Evolutionary conservation across 2,888 invertebrate species (phyloP).

Genomic region (Dendrolimus houi): DNA sequence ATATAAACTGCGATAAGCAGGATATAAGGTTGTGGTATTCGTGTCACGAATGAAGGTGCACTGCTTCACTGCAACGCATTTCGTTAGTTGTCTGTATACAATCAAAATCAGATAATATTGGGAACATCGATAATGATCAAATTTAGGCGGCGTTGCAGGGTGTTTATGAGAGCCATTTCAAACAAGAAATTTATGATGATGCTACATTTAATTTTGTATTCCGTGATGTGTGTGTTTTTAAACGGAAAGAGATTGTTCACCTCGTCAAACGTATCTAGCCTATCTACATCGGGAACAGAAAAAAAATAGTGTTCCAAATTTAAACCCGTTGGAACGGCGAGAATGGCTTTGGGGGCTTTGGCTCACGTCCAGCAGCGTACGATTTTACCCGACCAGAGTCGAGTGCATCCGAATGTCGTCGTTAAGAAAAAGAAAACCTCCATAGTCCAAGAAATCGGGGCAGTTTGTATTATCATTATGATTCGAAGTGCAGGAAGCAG

Average conservation of each 20-base stretch:
- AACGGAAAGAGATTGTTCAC: conserved; percentile 66
- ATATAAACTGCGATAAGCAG: conserved; percentile 48
- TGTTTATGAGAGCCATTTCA: background rate
- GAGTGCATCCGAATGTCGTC: conserved; percentile 40
- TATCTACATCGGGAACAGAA: conserved; percentile 48
- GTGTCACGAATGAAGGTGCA: conserved; percentile 40
- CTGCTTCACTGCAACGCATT: conserved; percentile 6
- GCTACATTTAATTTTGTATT: background rate
- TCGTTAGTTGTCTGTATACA: background rate
- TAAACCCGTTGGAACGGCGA: conserved; percentile 62
- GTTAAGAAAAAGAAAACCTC: conserved; percentile 16
- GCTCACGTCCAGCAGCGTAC: conserved; percentile 60
- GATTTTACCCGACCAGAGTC: conserved; percentile 43
- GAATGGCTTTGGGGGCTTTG: conserved; percentile 42
- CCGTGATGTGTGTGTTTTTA: conserved; percentile 17
- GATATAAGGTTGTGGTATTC: conserved; percentile 47
- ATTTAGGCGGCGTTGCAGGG: background rate
- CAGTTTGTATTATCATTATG: conserved; percentile 7
- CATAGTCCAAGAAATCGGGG: conserved; percentile 9
- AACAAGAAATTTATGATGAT: background rate
- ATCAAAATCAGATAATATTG: background rate
- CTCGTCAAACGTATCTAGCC: conserved; percentile 52
- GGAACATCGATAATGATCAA: background rate
- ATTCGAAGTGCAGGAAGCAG: conserved; percentile 23
- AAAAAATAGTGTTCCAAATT: conserved; percentile 69